Conservation (phyloP, 2,888 invertebrate species). For the Netelia inedita region DNA sequence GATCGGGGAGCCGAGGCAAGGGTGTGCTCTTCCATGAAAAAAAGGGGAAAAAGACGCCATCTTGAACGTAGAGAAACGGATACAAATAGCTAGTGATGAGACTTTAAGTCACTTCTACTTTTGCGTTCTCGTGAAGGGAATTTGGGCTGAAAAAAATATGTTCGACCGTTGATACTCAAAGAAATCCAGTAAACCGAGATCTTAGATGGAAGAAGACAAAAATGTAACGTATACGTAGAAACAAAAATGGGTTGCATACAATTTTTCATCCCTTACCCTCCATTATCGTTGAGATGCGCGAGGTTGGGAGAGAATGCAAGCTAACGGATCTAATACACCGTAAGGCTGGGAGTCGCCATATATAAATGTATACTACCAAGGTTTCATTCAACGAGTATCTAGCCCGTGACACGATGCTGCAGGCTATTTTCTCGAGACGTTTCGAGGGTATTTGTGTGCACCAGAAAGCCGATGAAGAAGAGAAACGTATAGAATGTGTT, state of each 20-base stretch:
- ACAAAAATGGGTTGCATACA: background rate
- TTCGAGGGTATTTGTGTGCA: constrained; percentile 54
- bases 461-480: constrained; percentile 40
- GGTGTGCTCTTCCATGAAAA: constrained; percentile 24
- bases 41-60: constrained; percentile 45
- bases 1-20: constrained; percentile 45
- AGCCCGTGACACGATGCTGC: constrained; percentile 47
- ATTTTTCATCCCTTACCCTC: background rate
- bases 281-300: constrained; percentile 5
- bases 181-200: too few relatives aligned
- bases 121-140: background rate
- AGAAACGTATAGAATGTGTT: constrained; percentile 53
- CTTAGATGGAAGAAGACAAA: too few relatives aligned
- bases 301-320: constrained; percentile 35
- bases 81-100: constrained; percentile 42
- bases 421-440: constrained; percentile 46
- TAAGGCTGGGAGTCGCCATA: constrained; percentile 74
- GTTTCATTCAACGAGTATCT: constrained; percentile 55
- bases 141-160: background rate
- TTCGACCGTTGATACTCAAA: too few relatives aligned
- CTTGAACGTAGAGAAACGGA: constrained; percentile 35
- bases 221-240: background rate
- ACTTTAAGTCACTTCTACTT: constrained; percentile 42
- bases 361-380: constrained; percentile 59
- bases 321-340: constrained; percentile 76